phyloP scores from a whole-genome alignment of 2,113 vertebrate genomes.

The Callaeas wilsoni region DNA sequence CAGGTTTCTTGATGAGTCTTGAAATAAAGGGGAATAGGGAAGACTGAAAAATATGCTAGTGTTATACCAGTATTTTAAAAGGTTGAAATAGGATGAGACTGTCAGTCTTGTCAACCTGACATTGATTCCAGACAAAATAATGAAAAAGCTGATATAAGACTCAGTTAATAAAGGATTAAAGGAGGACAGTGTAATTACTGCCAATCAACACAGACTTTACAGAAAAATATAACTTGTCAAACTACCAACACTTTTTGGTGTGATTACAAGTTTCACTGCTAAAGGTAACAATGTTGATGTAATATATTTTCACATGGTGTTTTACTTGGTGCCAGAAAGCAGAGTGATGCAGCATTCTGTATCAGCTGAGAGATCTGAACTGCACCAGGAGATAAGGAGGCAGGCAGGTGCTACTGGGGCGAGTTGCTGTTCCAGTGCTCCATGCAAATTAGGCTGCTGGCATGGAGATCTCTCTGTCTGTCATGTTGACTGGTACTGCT shows the following conservation, averaged over 20 bases:
- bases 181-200: conserved; percentile 68
- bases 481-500: background rate
- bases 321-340: conserved; percentile 2
- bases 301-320: conserved; percentile 17
- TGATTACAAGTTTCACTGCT: conserved; percentile 53
- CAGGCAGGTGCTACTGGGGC: background rate
- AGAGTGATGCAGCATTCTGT: background rate
- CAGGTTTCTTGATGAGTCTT: background rate
- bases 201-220: conserved; percentile 49
- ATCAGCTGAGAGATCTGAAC: background rate
- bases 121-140: conserved; percentile 66
- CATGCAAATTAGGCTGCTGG: conserved; percentile 3
- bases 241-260: conserved; percentile 58
- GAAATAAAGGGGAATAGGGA: conserved; percentile 11
- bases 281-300: conserved; percentile 45
- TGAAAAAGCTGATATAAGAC: conserved; percentile 59
- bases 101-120: conserved; percentile 61
- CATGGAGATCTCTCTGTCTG: background rate
- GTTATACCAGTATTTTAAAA: conserved; percentile 54
- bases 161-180: conserved; percentile 64
- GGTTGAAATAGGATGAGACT: conserved; percentile 57
- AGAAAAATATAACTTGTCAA: conserved; percentile 62
- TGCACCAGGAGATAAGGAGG: background rate
- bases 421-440: background rate
- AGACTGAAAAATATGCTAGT: conserved; percentile 31